Percentiles rank a stretch among this genome's conserved stretches.
These are phyloP conservation scores for Cheilosia scutellata DNA, from an alignment of 2,888 invertebrate genomes.

Conservation along the genomic window DNA sequence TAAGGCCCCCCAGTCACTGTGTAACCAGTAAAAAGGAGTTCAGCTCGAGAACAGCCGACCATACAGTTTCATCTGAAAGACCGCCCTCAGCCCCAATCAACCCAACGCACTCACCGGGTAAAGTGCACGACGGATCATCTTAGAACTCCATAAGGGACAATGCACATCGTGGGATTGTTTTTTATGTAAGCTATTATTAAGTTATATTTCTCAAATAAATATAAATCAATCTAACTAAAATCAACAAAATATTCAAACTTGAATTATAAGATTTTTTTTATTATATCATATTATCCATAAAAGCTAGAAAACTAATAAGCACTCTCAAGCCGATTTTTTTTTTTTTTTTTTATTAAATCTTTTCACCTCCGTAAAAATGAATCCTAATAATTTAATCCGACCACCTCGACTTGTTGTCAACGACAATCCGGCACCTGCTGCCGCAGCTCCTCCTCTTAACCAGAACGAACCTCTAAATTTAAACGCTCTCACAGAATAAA, in stretches of 20 bases:
- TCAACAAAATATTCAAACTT: too few relatives aligned
- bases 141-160: neutral
- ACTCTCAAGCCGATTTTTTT: too few relatives aligned
- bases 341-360: too few relatives aligned
- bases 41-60: constrained; percentile 5
- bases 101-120: neutral
- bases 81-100: too few relatives aligned
- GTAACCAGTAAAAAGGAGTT: constrained; percentile 6
- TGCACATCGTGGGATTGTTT: neutral
- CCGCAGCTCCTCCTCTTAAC: constrained; percentile 4
- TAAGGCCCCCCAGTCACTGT: constrained; percentile 9
- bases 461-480: constrained; percentile 7
- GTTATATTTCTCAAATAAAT: neutral
- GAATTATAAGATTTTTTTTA: too few relatives aligned
- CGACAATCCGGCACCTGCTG: constrained; percentile 6
- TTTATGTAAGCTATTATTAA: neutral
- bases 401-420: constrained; percentile 4
- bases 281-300: too few relatives aligned
- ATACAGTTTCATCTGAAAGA: too few relatives aligned
- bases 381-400: constrained; percentile 25
- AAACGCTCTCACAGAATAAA: constrained; percentile 15
- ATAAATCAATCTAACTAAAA: too few relatives aligned
- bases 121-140: neutral
- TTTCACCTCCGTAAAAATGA: too few relatives aligned
- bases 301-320: too few relatives aligned